phyloP scores from a whole-genome alignment of 2,888 invertebrate species.

The Toxonevra muliebris region DNA sequence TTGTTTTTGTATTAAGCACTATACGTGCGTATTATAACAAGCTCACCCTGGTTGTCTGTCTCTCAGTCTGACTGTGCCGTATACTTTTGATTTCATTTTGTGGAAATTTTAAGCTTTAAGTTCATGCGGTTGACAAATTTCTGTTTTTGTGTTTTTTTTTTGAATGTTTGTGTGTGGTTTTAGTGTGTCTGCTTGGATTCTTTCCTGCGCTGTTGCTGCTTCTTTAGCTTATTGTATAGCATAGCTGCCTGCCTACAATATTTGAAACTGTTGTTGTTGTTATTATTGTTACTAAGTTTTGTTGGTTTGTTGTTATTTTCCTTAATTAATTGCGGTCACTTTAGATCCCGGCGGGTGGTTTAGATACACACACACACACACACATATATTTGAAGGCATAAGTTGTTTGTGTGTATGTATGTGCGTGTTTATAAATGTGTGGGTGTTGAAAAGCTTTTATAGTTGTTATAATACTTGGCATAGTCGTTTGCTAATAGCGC shows the following conservation, averaged over 20 bases:
- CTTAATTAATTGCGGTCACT: constrained; percentile 25
- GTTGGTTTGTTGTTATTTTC: constrained; percentile 13
- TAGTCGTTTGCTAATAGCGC: constrained; percentile 15
- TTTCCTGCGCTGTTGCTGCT: neutral
- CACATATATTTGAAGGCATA: neutral
- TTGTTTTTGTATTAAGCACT: neutral
- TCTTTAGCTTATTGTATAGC: neutral
- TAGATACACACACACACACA: neutral
- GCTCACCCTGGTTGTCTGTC: neutral
- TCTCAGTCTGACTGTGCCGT: neutral
- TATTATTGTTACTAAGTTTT: neutral
- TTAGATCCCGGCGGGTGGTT: neutral
- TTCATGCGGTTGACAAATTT: constrained; percentile 5
- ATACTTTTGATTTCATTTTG: neutral
- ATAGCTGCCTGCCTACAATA: neutral
- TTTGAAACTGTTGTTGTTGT: neutral
- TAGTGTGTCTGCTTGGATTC: neutral
- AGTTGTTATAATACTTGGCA: neutral
- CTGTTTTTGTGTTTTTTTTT: neutral
- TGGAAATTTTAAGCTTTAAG: neutral
- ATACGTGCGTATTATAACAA: too few species aligned
- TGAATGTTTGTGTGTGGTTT: neutral
- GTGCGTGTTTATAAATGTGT: neutral
- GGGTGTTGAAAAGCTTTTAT: neutral
- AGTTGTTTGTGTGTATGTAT: too few species aligned